Percentiles rank a stretch among this genome's conserved stretches.
phyloP scores from a whole-genome alignment of 1,140 invertebrate species.

The Aphaenogaster ashmeadi region DNA sequence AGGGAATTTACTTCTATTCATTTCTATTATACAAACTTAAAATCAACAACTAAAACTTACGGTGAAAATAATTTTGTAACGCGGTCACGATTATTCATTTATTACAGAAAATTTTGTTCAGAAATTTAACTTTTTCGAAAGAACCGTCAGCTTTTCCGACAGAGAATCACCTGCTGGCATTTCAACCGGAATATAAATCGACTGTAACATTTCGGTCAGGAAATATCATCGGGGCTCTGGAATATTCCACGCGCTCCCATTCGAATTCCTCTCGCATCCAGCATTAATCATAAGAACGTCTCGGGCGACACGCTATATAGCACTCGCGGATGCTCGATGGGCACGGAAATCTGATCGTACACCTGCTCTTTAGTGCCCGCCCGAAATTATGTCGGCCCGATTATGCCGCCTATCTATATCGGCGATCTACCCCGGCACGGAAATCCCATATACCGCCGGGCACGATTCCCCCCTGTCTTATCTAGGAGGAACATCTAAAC shows the following conservation, averaged over 20 bases:
- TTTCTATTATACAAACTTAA: not conserved
- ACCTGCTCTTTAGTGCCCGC: conserved; percentile 27
- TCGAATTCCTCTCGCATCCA: conserved; percentile 48
- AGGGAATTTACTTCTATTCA: not conserved
- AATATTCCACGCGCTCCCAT: conserved; percentile 13
- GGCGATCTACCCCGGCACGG: conserved; percentile 62
- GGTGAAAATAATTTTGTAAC: conserved; percentile 5
- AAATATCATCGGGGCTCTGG: conserved; percentile 35
- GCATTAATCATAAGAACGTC: conserved; percentile 61
- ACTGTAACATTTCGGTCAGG: conserved; percentile 51
- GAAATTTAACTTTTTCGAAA: conserved; percentile 19
- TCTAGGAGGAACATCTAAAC: conserved; percentile 70
- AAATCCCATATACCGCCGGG: conserved; percentile 70
- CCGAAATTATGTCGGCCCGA: conserved; percentile 70
- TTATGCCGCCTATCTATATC: conserved; percentile 68
- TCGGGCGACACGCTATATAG: conserved; percentile 49
- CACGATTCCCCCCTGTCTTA: conserved; percentile 63
- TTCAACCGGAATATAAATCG: conserved; percentile 55
- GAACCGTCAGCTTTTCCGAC: not conserved
- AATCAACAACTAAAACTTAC: not conserved
- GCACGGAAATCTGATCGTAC: conserved; percentile 45
- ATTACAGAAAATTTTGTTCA: conserved; percentile 3
- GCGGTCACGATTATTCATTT: not conserved
- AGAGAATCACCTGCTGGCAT: not conserved
- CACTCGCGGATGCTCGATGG: conserved; percentile 41